Base-by-base conservation (phyloP, 2,113 vertebrate species). In the Atrichornis clamosus region DNA sequence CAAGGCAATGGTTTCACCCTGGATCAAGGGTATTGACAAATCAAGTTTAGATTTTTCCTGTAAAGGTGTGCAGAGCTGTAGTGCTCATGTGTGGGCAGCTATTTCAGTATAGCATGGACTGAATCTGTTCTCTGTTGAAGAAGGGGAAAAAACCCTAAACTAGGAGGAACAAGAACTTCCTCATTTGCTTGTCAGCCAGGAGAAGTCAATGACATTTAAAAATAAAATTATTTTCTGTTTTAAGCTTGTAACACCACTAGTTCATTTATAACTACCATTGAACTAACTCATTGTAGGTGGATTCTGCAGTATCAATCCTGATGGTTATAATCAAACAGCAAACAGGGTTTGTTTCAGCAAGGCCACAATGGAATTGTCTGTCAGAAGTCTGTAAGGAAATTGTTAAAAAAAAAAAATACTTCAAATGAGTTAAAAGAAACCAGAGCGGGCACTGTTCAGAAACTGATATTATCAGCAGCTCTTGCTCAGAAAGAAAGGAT, bases 401-500 rank as follows among this genome's bases (percentile, higher is more conserved):
- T 24, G 30, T 68, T 20, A 32, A 49, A 49, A 41, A 10, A 42
- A 41, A 14, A 5, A 27, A 53, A 9, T 12, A 28, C 63, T 92
- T 93, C 24, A 59, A 28, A 72, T 22, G 13, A 87, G 64, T 77
- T 83, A 52, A 94, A 91, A 85, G 46, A 80, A 95, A 63, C 28
- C 82, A 85, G 56, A 91, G 55, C 46, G 59, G 75, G 39, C 75
- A 69, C 58, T 24, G 5, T 42, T 93, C 5, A 9, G 63, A 63
- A 72, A 39, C 32, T 65, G 94, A 86, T 93, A 26, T 13, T 85
- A 95, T 96, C 87, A 85, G 77, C 74, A 94, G 70, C 74, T 91
- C 63, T 69, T 58, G 33, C 62, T 79, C 63, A 56, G 90, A 83
- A 79, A 41, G 49, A 46, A 59, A 95, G 67, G 63, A 28, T 56